These are phyloP conservation scores for Gonatopus flavifemur DNA, from an alignment of 1,140 invertebrate species.

Conservation along the genomic window DNA sequence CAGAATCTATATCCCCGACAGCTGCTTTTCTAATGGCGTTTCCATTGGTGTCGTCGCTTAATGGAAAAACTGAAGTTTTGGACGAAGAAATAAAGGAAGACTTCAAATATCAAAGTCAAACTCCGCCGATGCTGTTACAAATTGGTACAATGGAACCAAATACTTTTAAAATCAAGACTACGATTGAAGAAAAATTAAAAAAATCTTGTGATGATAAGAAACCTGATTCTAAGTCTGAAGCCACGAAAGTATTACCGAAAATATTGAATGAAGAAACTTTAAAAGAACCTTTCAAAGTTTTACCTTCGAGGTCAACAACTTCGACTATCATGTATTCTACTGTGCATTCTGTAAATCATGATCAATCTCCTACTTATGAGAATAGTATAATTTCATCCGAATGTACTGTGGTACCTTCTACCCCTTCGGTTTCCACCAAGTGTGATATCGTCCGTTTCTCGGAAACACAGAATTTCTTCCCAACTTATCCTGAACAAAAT, in stretches of 20 bases:
- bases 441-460: slow-evolving; percentile 29
- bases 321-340: slow-evolving; percentile 5
- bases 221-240: slow-evolving; percentile 13
- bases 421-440: too few species aligned
- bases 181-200: slow-evolving; percentile 24
- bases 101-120: slow-evolving; percentile 59
- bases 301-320: too few species aligned
- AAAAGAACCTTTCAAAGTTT: slow-evolving; percentile 45
- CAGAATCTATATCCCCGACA: slow-evolving; percentile 73
- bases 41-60: slow-evolving; percentile 67
- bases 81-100: slow-evolving; percentile 61
- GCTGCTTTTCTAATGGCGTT: slow-evolving; percentile 77
- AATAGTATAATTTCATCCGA: background rate
- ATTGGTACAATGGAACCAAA: slow-evolving; percentile 64
- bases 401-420: too few species aligned
- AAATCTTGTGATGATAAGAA: slow-evolving; percentile 12
- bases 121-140: slow-evolving; percentile 64
- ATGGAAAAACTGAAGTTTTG: slow-evolving; percentile 62
- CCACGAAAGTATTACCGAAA: slow-evolving; percentile 43
- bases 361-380: slow-evolving; percentile 10
- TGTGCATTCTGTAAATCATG: slow-evolving; percentile 9
- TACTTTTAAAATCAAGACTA: slow-evolving; percentile 52
- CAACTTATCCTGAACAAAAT: too few species aligned
- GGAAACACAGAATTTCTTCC: slow-evolving; percentile 27
- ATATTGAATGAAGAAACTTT: slow-evolving; percentile 45